Evolutionary conservation across 1,140 invertebrate species (phyloP), one percentile per base, ranked within the genome.

Genomic region (Drosophila bifasciata): DNA sequence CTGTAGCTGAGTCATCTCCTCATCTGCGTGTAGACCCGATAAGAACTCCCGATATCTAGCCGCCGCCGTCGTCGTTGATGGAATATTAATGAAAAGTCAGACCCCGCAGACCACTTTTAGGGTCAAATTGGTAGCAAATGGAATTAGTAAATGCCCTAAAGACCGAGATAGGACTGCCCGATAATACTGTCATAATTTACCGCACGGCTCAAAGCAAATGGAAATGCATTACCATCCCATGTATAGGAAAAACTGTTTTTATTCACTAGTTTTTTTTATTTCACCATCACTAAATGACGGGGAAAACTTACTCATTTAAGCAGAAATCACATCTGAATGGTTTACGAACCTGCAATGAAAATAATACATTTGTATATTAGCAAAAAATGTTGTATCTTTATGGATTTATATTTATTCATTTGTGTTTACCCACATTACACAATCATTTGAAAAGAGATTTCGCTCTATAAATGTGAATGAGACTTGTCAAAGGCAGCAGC

Each of bases 81-180:
- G 80, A 86, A 85, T 85, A 85, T 80, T 86, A 75, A 79, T 59
- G 66, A 80, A 79, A 68, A 79, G 46, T 19, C 50, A 25, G 43
- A 32, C 6, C n/a, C n/a, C n/a, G n/a, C 28, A 7, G 32, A 11
- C 32, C 32, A 36, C 32, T 51, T 48, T 78, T 55, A 50, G 50
- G 80, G 72, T 76, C 80, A 80, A 85, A 73, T 58, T 80, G 77
- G 80, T 85, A 85, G 81, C 80, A 72, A 62, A 68, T 58, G 79
- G 45, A 64, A 64, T 74, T 74, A 74, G 67, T 70, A 70, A 59
- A 70, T 70, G 40, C 41, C 67, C 67, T 72, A 81, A 80, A 80
- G 57, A 80, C 57, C 45, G 40, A 62, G 78, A 81, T 81, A 68
- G 80, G 50, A 61, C 50, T 41, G 55, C 40, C 32, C 11, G 66